A percentile compares a stretch with the other conserved stretches of the same genome.
Evolutionary conservation across 1,140 invertebrate genomes (phyloP).

Genomic region (Drosophila nasuta): DNA sequence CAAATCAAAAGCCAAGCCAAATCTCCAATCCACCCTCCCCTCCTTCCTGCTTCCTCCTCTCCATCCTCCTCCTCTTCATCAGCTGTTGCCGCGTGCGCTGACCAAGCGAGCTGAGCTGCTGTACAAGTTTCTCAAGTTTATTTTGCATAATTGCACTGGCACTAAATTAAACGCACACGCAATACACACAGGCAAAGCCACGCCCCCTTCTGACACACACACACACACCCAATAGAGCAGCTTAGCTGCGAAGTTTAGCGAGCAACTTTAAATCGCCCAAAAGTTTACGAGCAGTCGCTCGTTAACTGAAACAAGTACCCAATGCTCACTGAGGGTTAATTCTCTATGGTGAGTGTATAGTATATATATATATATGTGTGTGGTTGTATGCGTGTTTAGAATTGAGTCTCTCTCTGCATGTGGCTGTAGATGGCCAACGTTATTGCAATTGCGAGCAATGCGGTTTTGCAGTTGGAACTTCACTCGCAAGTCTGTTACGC

Average conservation of each 20-base stretch:
- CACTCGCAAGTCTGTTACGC: neutral
- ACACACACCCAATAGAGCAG: neutral
- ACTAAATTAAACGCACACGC: slow-evolving; percentile 75
- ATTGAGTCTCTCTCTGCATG: neutral
- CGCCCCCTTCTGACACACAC: slow-evolving; percentile 11
- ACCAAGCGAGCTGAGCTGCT: slow-evolving; percentile 2
- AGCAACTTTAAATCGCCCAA: slow-evolving; percentile 57
- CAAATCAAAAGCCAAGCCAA: slow-evolving; percentile 48
- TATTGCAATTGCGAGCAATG: slow-evolving; percentile 5
- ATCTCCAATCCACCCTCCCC: slow-evolving; percentile 9
- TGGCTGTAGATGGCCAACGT: neutral
- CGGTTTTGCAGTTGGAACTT: neutral
- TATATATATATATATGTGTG: neutral
- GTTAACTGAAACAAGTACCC: slow-evolving; percentile 39
- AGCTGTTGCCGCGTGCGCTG: slow-evolving; percentile 25
- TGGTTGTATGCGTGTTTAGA: neutral
- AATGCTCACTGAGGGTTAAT: slow-evolving; percentile 26
- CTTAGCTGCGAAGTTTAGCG: slow-evolving; percentile 33
- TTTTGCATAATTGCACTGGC: slow-evolving; percentile 77
- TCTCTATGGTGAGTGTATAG: neutral
- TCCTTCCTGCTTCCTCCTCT: neutral
- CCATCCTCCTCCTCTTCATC: slow-evolving; percentile 13
- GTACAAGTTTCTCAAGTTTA: slow-evolving; percentile 65
- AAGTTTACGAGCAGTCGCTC: slow-evolving; percentile 57
- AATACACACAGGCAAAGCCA: slow-evolving; percentile 23